These are phyloP conservation scores for Halcyon badia DNA, from an alignment of 2,797 vertebrate species.

Conservation along the genomic window DNA sequence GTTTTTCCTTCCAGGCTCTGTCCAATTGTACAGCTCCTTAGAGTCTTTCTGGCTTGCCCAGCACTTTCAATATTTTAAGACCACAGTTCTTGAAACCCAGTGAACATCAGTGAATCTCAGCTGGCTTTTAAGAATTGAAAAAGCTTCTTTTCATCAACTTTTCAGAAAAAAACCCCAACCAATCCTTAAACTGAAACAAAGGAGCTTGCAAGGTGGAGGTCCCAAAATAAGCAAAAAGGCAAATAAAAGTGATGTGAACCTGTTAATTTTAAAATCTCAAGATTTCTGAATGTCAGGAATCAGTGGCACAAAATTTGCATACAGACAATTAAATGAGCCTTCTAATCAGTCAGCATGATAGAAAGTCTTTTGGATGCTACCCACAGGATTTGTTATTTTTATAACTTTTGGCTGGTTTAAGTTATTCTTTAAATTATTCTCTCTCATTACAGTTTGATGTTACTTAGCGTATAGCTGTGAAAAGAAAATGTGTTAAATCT, in stretches of 20 bases:
- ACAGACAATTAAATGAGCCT: conserved; percentile 50
- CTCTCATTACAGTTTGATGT: conserved; percentile 8
- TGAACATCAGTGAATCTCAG: not conserved
- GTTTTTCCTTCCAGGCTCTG: not conserved
- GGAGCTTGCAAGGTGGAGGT: not conserved
- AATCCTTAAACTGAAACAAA: not conserved
- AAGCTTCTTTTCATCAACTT: not conserved
- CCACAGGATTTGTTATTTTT: conserved; percentile 70
- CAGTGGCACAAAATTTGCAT: conserved; percentile 56
- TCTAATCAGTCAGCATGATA: conserved; percentile 54
- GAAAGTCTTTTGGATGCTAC: conserved; percentile 59
- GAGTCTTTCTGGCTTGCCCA: not conserved
- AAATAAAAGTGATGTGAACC: not conserved
- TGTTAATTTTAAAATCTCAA: conserved; percentile 16
- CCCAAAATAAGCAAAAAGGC: not conserved
- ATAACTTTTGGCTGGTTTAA: conserved; percentile 37
- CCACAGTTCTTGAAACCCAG: not conserved
- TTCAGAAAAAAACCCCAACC: not conserved
- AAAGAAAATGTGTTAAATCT: conserved; percentile 36
- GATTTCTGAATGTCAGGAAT: conserved; percentile 24
- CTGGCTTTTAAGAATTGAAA: not conserved
- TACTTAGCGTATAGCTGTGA: conserved; percentile 39
- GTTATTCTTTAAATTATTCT: conserved; percentile 52
- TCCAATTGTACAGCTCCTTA: not conserved
- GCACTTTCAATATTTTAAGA: not conserved